Base-by-base conservation (phyloP, 2,888 invertebrate species). In the Philaethria dido region DNA sequence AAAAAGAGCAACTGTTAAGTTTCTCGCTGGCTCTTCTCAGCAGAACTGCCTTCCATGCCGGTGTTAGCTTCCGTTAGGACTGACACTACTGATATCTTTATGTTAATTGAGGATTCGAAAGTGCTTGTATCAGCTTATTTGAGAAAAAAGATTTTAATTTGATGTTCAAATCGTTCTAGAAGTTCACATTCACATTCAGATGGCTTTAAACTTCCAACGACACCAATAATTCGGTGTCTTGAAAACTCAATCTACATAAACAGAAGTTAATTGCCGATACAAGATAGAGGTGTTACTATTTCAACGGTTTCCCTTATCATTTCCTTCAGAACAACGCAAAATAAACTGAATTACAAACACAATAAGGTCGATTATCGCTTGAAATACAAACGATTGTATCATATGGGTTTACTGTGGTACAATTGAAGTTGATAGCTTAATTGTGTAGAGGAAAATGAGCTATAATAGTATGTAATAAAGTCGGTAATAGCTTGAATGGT, bases 211-310 rank as follows among this genome's bases (percentile, higher is more conserved):
- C n/a, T 45, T 33, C 13, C 16, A 45, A 60, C 42, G 29, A 45
- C 45, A 33, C 18, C 60, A 45, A 13, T 18, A n/a, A 18, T 18
- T 14, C 29, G 8, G 45, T 45, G 68, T 68, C 72, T 72, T 71
- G 70, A 73, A 73, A 74, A 74, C 74, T 73, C 73, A 74, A 75
- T 76, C 73, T 71, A 69, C 74, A 70, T 72, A 73, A 75, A 76
- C 66, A 72, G 66, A 60, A 68, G 66, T 69, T 76, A 75, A 75
- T 74, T 74, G 76, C 75, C 73, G 71, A 74, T 73, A 73, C 66
- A 73, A 72, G 76, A 76, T 76, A 76, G 74, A 75, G 73, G 73
- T 75, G 74, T 74, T 72, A 74, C 73, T 74, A 70, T 73, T 73
- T 70, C 69, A 73, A 63, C 70, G 55, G 66, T 33, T 70, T 65